Evolutionary conservation across 2,888 invertebrate species (phyloP), one percentile per base, ranked within the genome.

Genomic region (Apamea anceps): DNA sequence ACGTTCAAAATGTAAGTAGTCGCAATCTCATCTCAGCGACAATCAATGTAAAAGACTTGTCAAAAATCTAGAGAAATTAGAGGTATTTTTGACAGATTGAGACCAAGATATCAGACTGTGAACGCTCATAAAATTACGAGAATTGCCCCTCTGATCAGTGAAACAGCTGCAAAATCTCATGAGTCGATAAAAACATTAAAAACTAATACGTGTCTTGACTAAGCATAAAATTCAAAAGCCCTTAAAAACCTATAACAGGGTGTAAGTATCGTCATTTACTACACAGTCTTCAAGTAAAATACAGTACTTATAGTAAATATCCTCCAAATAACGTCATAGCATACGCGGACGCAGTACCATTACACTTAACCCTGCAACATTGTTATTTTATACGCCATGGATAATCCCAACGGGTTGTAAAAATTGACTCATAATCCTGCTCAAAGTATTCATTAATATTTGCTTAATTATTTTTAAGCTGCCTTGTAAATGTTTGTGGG

Each of bases 381-480:
- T 82, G 87, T 77, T 28, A 32, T 60, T 84, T 86, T 77, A 86
- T 72, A 68, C 8, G 4, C 70, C 65, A 10, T 75, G 51, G 57
- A 76, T 60, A 73, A 21, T 25, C 8, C 67, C 13, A 67, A 76
- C 77, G 10, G 62, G 54, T 68, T 71, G 15, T 77, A 81, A 87
- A 85, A 87, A 85, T 74, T 72, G 25, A 65, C 28, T 28, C 54
- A 54, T 80, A 65, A 80, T 80, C 51, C 45, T n/a, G 13, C 42
- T 32, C 13, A 81, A 76, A 81, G 45, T 74, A 71, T 70, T 72
- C 67, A 72, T 79, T 76, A 77, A 67, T 72, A 72, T 0, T 63
- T 48, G 7, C n/a, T 25, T 62, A 72, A 37, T n/a, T 62, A 32
- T 74, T 45, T 67, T 75, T 57, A 76, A 21, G n/a, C 18, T 42